Percentiles rank a stretch among this genome's conserved stretches.
Evolutionary conservation across 2,113 vertebrate genomes (phyloP).

Genomic region (Phoxinus phoxinus): DNA sequence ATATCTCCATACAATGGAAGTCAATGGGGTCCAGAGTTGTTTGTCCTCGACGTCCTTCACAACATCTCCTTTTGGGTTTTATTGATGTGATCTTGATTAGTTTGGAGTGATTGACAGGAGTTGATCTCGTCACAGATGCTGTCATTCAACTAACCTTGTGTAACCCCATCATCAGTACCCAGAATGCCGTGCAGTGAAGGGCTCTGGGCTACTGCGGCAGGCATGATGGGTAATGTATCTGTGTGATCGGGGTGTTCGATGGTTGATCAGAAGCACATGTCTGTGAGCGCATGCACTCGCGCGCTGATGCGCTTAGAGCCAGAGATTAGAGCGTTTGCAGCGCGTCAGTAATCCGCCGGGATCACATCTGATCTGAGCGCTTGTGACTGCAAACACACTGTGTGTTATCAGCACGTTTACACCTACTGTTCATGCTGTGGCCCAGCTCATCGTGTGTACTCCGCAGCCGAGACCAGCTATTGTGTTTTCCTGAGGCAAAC

Average conservation of each 20-base stretch:
- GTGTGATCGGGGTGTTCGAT: background rate
- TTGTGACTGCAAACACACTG: background rate
- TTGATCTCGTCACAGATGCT: background rate
- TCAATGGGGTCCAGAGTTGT: too few species aligned
- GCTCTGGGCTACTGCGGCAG: background rate
- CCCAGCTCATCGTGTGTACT: too few species aligned
- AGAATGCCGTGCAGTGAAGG: background rate
- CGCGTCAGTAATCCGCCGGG: background rate
- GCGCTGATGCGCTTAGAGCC: background rate
- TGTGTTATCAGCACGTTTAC: too few species aligned
- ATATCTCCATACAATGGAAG: too few species aligned
- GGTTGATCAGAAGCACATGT: background rate
- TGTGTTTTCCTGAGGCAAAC: too few species aligned
- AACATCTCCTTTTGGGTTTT: too few species aligned
- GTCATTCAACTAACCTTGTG: background rate
- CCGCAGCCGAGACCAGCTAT: too few species aligned
- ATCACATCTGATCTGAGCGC: background rate
- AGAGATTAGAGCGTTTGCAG: background rate
- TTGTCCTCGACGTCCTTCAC: too few species aligned
- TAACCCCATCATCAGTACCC: background rate
- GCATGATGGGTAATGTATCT: background rate
- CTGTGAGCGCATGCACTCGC: background rate
- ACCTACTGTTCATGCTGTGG: too few species aligned
- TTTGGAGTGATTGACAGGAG: background rate
- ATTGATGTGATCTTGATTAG: too few species aligned